Evolutionary conservation across 2,797 vertebrate genomes (phyloP).

Genomic region (Eupleurogrammus muticus): DNA sequence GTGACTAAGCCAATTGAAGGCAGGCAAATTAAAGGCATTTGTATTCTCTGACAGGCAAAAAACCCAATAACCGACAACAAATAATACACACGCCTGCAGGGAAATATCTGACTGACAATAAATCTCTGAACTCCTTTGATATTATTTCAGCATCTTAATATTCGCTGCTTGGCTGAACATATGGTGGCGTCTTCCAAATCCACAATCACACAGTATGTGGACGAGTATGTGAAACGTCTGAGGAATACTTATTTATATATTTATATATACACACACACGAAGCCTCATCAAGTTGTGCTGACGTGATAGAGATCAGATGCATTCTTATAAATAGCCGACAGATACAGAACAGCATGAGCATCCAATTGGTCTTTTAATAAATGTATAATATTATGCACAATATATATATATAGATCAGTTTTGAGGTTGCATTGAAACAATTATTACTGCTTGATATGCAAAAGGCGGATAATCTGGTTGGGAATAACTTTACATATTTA

Average conservation of each 20-base stretch:
- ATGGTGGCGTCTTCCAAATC: slow-evolving; percentile 1
- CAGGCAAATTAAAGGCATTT: slow-evolving; percentile 55
- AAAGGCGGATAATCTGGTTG: too few species aligned
- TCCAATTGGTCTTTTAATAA: neutral
- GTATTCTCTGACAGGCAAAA: slow-evolving; percentile 50
- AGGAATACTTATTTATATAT: neutral
- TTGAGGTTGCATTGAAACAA: too few species aligned
- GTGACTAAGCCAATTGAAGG: slow-evolving; percentile 57
- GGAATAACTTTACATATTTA: too few species aligned
- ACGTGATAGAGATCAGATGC: neutral
- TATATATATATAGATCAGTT: too few species aligned
- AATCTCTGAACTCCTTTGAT: slow-evolving; percentile 41
- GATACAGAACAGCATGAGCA: neutral
- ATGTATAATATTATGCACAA: too few species aligned
- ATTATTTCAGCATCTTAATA: slow-evolving; percentile 49
- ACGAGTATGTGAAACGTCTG: neutral
- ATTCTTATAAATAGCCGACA: neutral
- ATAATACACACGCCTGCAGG: slow-evolving; percentile 45
- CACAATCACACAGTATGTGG: neutral
- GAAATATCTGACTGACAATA: slow-evolving; percentile 53
- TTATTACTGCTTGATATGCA: too few species aligned
- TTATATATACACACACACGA: too few species aligned
- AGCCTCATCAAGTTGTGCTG: neutral
- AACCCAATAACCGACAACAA: slow-evolving; percentile 56
- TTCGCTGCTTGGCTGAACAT: slow-evolving; percentile 18